Base-by-base conservation (phyloP, 2,888 invertebrate species). In the Thecophora atra region DNA sequence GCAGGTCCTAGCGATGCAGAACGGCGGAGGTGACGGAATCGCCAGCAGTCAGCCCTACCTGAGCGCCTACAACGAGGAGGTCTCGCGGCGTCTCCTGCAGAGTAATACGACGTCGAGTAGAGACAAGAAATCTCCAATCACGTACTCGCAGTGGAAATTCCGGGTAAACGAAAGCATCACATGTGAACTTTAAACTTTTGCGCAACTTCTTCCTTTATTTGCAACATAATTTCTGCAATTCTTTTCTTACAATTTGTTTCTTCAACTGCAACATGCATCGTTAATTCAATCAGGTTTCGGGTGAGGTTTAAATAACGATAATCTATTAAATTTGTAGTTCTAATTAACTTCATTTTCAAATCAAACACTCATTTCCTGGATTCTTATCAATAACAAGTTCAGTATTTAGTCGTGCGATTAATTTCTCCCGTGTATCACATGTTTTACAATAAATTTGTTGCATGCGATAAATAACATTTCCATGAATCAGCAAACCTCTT, bases 101-200 rank as follows among this genome's bases (percentile, higher is more conserved):
- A 86, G 79, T 86, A 85, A 81, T 80, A 81, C 81, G 81, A 82
- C 81, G 82, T 81, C 81, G 81, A 84, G 80, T 85, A 86, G 82
- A 83, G 83, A 85, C 85, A 86, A 86, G 83, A 86, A 85, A 85
- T 88, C 87, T 87, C 89, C 87, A 85, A 87, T 88, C 86, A 89
- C 89, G 81, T 89, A 89, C 87, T 87, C 88, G 86, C 89, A 89
- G 87, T 89, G 89, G 89, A 89, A 88, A 87, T 87, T 88, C 88
- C 88, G 89, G 89, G 89, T 89, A 89, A 85, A 84, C 79, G 51
- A 60, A 82, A 77, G 58, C 56, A 64, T 54, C 52, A 51, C 70
- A 72, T 19, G 5, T 24, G 56, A 15, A 3, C 47, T 19, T 62
- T 60, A 7, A 66, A 42, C 8, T 70, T 63, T 13, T 52, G 21